Evolutionary conservation across 2,888 invertebrate genomes (phyloP).

Genomic region (Mycalesis mineus): DNA sequence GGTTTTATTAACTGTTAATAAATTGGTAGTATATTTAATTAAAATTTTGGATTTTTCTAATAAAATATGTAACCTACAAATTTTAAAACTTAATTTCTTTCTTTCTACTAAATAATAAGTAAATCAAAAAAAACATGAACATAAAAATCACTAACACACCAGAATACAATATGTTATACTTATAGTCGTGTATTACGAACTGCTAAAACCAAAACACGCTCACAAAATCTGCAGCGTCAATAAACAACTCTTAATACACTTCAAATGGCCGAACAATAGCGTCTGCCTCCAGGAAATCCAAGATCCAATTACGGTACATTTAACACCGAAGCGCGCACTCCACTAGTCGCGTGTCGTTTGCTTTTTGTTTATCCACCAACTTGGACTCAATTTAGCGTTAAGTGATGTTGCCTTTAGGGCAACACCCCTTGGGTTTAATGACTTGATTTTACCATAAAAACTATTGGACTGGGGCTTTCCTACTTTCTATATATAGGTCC

Average conservation of each 20-base stretch:
- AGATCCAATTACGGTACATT: conserved; percentile 72
- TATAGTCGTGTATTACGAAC: not conserved
- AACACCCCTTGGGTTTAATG: conserved; percentile 47
- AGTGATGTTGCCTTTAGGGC: conserved; percentile 54
- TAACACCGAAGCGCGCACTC: conserved; percentile 54
- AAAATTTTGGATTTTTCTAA: too few species aligned
- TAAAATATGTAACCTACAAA: too few species aligned
- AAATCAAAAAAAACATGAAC: too few species aligned
- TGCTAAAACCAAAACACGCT: not conserved
- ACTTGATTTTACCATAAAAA: conserved; percentile 28
- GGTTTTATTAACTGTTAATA: too few species aligned
- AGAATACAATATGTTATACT: too few species aligned
- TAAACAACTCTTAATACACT: conserved; percentile 22
- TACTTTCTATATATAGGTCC: not conserved
- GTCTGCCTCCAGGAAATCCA: conserved; percentile 48
- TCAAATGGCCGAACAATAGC: conserved; percentile 30
- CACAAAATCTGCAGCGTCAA: conserved; percentile 7
- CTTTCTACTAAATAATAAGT: too few species aligned
- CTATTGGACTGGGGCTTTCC: not conserved
- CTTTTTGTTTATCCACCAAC: conserved; percentile 66
- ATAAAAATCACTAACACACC: too few species aligned
- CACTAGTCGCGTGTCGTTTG: conserved; percentile 55
- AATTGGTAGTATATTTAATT: too few species aligned
- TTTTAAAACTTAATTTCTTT: too few species aligned
- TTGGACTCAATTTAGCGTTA: conserved; percentile 69